Evolutionary conservation across 2,113 vertebrate species (phyloP).

Genomic region (Xenopus laevis): DNA sequence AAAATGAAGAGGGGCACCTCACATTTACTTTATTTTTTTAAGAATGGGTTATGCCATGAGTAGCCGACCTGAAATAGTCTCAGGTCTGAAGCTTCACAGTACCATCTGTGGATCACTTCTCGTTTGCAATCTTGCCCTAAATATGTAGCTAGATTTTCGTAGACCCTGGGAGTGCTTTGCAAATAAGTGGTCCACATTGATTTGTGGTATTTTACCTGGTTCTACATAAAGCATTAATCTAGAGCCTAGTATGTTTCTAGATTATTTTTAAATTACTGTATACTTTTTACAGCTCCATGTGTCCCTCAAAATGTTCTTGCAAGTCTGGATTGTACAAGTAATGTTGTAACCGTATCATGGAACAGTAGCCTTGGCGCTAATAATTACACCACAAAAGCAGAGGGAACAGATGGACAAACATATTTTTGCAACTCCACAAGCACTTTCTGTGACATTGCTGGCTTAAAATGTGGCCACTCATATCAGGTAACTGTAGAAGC

Average conservation of each 20-base stretch:
- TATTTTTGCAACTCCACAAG: constrained; percentile 55
- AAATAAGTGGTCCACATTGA: too few species aligned
- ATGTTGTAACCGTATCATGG: constrained; percentile 60
- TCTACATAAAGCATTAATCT: too few species aligned
- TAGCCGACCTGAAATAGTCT: too few species aligned
- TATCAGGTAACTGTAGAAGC: constrained; percentile 57
- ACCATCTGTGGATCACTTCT: too few species aligned
- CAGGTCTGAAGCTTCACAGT: too few species aligned
- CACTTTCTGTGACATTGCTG: constrained; percentile 58
- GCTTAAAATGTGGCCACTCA: constrained; percentile 60
- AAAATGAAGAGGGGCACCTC: too few species aligned
- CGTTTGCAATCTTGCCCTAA: too few species aligned
- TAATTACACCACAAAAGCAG: constrained; percentile 52
- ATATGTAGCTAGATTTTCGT: too few species aligned
- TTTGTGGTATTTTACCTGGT: too few species aligned
- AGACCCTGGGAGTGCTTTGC: too few species aligned
- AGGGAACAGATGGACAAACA: constrained; percentile 46
- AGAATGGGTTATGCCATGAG: too few species aligned
- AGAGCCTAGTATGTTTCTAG: not conserved
- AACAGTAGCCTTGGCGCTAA: constrained; percentile 51
- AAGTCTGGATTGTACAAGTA: constrained; percentile 57
- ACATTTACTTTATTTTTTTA: too few species aligned
- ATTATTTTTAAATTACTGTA: not conserved
- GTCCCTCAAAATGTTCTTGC: constrained; percentile 51
- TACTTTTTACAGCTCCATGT: constrained; percentile 61